phyloP scores from a whole-genome alignment of 2,888 invertebrate species.

The Acleris literana region DNA sequence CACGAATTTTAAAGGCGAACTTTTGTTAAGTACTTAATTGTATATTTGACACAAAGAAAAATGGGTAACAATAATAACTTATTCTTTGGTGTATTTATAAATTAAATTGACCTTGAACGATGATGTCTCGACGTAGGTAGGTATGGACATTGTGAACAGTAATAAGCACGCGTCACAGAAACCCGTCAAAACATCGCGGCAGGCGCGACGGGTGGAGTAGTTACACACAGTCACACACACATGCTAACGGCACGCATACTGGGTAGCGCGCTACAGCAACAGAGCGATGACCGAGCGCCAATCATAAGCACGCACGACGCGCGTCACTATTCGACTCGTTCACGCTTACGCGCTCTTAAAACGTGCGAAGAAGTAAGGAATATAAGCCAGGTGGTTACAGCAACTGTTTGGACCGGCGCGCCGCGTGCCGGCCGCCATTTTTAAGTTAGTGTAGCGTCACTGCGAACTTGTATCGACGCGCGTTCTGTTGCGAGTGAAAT shows the following conservation, averaged over 20 bases:
- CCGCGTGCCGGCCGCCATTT: slow-evolving; percentile 47
- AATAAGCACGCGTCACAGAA: slow-evolving; percentile 16
- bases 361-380: slow-evolving; percentile 13
- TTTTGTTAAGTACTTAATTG: no score
- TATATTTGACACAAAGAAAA: no score
- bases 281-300: slow-evolving; percentile 32
- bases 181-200: slow-evolving; percentile 14
- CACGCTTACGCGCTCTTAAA: background rate
- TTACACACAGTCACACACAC: slow-evolving; percentile 14
- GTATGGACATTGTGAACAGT: background rate
- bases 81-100: background rate
- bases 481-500: slow-evolving; percentile 42
- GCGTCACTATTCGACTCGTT: slow-evolving; percentile 13
- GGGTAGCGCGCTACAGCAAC: slow-evolving; percentile 32
- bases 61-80: no score
- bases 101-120: slow-evolving; percentile 6
- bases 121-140: background rate
- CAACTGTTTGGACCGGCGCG: slow-evolving; percentile 24
- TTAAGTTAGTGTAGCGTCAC: slow-evolving; percentile 53
- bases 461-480: slow-evolving; percentile 50
- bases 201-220: slow-evolving; percentile 1
- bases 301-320: slow-evolving; percentile 31
- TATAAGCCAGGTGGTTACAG: slow-evolving; percentile 32
- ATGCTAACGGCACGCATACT: slow-evolving; percentile 13
- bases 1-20: no score